These are phyloP conservation scores for Encarsia formosa DNA, from an alignment of 2,888 invertebrate species.

Conservation along the genomic window DNA sequence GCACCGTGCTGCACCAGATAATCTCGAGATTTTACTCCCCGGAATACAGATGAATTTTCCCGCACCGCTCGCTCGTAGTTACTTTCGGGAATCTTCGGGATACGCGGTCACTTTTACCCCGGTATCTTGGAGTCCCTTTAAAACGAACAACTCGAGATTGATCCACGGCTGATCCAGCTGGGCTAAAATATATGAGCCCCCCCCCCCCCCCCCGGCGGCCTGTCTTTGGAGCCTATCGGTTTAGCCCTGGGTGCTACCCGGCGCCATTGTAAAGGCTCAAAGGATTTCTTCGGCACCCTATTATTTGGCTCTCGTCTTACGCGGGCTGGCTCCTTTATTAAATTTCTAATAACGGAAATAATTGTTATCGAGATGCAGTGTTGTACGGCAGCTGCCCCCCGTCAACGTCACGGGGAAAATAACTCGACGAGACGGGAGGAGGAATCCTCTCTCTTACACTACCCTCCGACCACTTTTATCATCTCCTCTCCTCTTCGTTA, in stretches of 20 bases:
- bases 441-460: slow-evolving; percentile 11
- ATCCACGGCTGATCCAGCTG: slow-evolving; percentile 15
- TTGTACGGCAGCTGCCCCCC: not conserved
- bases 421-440: slow-evolving; percentile 13
- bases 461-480: not conserved
- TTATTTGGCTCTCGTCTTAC: slow-evolving; percentile 7
- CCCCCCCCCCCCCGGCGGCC: no score
- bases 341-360: slow-evolving; percentile 49
- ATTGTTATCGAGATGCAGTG: slow-evolving; percentile 42
- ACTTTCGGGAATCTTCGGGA: no score
- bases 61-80: slow-evolving; percentile 30
- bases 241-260: slow-evolving; percentile 15
- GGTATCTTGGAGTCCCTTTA: no score
- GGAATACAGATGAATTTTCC: slow-evolving; percentile 44
- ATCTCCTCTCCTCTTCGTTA: not conserved
- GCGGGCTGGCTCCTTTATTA: slow-evolving; percentile 38
- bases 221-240: no score
- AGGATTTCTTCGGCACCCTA: slow-evolving; percentile 15
- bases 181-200: no score
- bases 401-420: slow-evolving; percentile 7
- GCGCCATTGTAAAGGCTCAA: slow-evolving; percentile 27
- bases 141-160: no score
- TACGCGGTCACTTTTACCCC: not conserved
- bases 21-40: slow-evolving; percentile 38
- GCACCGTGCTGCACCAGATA: slow-evolving; percentile 30